A percentile compares a stretch with the other conserved stretches of the same genome.
phyloP scores from a whole-genome alignment of 2,113 vertebrate species.

The Mus spicilegus region DNA sequence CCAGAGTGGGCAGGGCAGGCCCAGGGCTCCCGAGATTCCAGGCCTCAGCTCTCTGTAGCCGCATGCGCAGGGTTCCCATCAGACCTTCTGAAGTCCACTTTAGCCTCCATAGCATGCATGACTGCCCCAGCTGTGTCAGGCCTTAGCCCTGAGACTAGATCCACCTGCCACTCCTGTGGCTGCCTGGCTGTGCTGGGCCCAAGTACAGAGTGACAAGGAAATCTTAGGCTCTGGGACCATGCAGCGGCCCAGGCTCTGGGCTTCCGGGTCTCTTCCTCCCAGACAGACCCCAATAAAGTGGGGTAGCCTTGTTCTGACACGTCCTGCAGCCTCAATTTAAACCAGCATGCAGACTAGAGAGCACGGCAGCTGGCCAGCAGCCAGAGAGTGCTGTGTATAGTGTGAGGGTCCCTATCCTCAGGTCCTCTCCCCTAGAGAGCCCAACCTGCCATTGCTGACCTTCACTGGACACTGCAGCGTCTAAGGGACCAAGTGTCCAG shows the following conservation, averaged over 20 bases:
- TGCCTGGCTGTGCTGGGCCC: neutral
- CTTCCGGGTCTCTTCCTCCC: neutral
- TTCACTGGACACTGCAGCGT: neutral
- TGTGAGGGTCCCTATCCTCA: neutral
- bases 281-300: neutral
- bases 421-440: neutral
- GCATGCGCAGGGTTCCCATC: neutral
- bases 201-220: neutral
- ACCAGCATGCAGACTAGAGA: neutral
- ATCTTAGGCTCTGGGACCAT: neutral
- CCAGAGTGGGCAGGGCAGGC: conserved; percentile 68
- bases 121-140: neutral
- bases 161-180: neutral
- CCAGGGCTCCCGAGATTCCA: neutral
- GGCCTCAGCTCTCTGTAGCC: neutral
- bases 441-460: neutral
- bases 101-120: neutral
- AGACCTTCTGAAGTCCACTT: neutral
- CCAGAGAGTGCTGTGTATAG: neutral
- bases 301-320: neutral
- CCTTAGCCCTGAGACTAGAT: neutral
- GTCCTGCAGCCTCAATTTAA: neutral
- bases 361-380: rapidly evolving
- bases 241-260: neutral
- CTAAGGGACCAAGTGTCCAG: neutral